phyloP scores from a whole-genome alignment of 2,113 vertebrate genomes.

The Globicephala melas region DNA sequence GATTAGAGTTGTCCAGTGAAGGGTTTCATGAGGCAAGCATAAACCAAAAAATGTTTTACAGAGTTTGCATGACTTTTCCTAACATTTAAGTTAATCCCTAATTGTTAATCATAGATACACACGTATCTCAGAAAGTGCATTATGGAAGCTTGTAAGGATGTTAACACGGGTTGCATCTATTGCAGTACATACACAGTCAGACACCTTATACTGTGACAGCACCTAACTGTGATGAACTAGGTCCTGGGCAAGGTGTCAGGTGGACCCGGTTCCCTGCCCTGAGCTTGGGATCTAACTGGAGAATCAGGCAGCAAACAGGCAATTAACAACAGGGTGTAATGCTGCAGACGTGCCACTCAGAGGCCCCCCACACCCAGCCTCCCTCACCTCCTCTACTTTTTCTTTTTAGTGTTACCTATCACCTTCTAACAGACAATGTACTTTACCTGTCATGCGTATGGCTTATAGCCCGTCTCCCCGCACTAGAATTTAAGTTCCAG shows the following conservation, averaged over 20 bases:
- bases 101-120: background rate
- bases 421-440: background rate
- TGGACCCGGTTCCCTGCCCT: background rate
- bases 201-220: background rate
- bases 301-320: background rate
- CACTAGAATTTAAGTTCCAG: background rate
- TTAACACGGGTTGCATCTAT: background rate
- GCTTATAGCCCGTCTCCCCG: background rate
- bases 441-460: background rate
- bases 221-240: background rate
- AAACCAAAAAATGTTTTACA: background rate
- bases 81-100: background rate
- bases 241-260: background rate
- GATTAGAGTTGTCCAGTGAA: background rate
- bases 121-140: background rate
- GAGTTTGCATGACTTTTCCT: background rate
- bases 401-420: background rate
- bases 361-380: background rate
- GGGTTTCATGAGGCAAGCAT: background rate
- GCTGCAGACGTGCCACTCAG: background rate
- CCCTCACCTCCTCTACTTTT: background rate
- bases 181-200: background rate
- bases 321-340: background rate
- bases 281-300: background rate
- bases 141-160: background rate